Evolutionary conservation across 2,113 vertebrate species (phyloP).

Genomic region (Indri indri): DNA sequence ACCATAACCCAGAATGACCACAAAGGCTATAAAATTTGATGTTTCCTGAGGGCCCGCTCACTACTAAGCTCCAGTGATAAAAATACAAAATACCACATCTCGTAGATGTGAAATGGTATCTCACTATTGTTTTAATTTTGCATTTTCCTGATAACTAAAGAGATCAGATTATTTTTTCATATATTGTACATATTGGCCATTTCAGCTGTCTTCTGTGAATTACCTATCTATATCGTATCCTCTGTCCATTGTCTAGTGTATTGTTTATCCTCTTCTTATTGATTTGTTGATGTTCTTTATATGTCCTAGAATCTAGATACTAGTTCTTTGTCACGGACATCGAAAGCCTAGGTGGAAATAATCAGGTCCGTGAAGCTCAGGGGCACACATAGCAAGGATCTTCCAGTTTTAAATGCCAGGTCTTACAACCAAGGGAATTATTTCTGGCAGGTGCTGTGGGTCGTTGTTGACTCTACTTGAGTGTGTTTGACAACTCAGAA

Average conservation of each 20-base stretch:
- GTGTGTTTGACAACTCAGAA: conserved; percentile 22
- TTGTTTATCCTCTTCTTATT: neutral
- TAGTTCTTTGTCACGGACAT: neutral
- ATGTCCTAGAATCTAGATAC: conserved; percentile 16
- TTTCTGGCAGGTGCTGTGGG: neutral
- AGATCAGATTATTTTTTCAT: neutral
- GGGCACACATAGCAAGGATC: neutral
- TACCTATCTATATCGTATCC: neutral
- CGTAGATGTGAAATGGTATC: neutral
- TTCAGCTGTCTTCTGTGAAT: neutral
- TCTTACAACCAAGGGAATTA: conserved; percentile 25
- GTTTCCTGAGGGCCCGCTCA: neutral
- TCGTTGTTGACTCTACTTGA: neutral
- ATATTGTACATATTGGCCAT: neutral
- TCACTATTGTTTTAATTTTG: conserved; percentile 12
- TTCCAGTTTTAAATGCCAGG: neutral
- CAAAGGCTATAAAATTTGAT: neutral
- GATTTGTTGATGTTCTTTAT: conserved; percentile 1
- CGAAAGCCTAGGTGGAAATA: conserved; percentile 23
- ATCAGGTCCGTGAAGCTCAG: neutral
- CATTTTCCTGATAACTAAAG: neutral
- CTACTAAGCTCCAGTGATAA: conserved; percentile 14
- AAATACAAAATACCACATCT: conserved; percentile 28
- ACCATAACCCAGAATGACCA: neutral
- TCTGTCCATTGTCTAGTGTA: neutral